Conservation (phyloP, 2,888 invertebrate species). For the Clunio marinus region DNA sequence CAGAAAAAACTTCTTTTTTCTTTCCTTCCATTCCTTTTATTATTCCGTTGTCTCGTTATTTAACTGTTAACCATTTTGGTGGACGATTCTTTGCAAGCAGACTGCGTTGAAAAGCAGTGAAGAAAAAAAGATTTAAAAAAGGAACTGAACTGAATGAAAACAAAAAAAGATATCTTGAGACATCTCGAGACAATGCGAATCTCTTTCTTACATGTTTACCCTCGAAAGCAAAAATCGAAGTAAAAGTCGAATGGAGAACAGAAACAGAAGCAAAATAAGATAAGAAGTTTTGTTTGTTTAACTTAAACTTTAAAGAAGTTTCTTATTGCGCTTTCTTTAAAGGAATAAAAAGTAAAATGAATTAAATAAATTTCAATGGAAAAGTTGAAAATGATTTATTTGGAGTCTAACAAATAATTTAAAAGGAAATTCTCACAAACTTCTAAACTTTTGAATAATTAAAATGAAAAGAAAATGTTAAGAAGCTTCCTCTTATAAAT, state of each 20-base stretch:
- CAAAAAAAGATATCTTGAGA: neutral
- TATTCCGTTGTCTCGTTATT: too few species aligned
- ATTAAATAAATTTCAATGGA: neutral
- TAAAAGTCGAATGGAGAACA: neutral
- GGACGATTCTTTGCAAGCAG: slow-evolving; percentile 11
- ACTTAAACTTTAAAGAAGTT: neutral
- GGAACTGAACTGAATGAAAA: slow-evolving; percentile 34
- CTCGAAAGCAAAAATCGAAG: slow-evolving; percentile 19
- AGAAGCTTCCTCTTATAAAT: too few species aligned
- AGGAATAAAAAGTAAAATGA: too few species aligned
- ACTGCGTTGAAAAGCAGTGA: slow-evolving; percentile 13
- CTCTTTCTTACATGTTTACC: slow-evolving; percentile 16
- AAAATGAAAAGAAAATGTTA: slow-evolving; percentile 18
- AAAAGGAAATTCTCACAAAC: neutral
- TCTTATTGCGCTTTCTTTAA: too few species aligned
- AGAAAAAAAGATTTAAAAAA: neutral
- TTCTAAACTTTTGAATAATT: neutral
- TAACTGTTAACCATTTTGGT: slow-evolving; percentile 36
- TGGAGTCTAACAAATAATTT: neutral
- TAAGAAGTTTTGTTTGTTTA: slow-evolving; percentile 35
- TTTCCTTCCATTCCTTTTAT: neutral
- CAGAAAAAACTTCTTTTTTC: neutral
- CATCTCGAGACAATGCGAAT: slow-evolving; percentile 27
- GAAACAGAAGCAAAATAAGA: slow-evolving; percentile 19
- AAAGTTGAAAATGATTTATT: neutral